Evolutionary conservation across 1,140 invertebrate genomes (phyloP), one percentile per base, ranked within the genome.

Genomic region (Cardiocondyla obscurior): DNA sequence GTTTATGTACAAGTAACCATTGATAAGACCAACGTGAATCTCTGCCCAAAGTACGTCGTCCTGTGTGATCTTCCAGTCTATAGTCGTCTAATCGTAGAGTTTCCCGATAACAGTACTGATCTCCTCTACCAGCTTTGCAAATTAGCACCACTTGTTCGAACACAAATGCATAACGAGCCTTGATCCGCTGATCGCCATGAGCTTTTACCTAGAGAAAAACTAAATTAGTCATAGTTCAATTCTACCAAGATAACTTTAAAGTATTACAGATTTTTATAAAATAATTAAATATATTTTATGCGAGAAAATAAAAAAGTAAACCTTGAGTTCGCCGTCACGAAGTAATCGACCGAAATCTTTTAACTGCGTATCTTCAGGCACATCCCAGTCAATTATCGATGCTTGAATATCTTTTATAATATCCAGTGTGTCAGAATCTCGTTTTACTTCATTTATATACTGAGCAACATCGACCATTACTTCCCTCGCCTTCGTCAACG

Each of bases 371-470:
- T 97, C 97, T 58, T 96, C 95, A 42, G 97, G 97, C 91, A 98
- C 96, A 84, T 97, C 95, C 95, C 97, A 97, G 92, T 97, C 97
- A 19, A 96, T 95, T 89, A 98, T 98, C 88, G 96, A 97, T 81
- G 96, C 95, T 95, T 98, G 97, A 74, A 99, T 97, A 94, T 98
- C 98, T 82, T 96, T 96, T 86, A 99, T 98, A 64, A 99, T 96
- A 82, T 97, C 96, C 25, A 99, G 94, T 67, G 98, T 97, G 92
- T 99, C 99, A 67, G 97, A 98, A 94, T 99, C 99, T 60, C 99
- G 94, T 90, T 99, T 99, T n/a, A 99, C 98, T 95, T 99, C 99
- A 93, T 99, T 99, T 82, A 99, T 99, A 94, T 98, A 99, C 89
- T 98, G 96, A 14, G 98, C 98, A 36, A 99, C 96, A 94, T 99